A percentile compares a stretch with the other conserved stretches of the same genome.
phyloP scores from a whole-genome alignment of 1,140 invertebrate genomes.

The Drosophila neocordata region DNA sequence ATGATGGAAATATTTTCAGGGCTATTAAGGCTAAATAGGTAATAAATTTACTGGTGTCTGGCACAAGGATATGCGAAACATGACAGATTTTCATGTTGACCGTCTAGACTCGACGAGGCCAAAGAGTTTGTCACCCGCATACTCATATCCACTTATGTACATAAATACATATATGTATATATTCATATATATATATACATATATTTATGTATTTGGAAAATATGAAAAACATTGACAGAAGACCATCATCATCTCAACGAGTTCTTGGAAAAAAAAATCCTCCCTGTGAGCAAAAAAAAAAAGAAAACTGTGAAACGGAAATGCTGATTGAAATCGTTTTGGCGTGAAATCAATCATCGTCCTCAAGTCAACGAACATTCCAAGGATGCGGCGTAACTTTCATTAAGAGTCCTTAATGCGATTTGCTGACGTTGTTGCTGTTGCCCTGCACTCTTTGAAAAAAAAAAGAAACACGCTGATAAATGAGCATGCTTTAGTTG shows the following conservation, averaged over 20 bases:
- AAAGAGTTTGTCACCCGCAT: slow-evolving; percentile 38
- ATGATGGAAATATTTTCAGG: slow-evolving; percentile 74
- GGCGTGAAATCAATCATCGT: slow-evolving; percentile 82
- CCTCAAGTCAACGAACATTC: slow-evolving; percentile 56
- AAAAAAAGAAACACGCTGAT: slow-evolving; percentile 67
- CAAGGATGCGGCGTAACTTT: slow-evolving; percentile 73
- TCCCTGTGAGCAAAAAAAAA: slow-evolving; percentile 24
- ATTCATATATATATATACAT: not conserved
- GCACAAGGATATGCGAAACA: slow-evolving; percentile 57
- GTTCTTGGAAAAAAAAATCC: not conserved
- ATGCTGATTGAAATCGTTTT: slow-evolving; percentile 82
- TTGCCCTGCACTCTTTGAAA: slow-evolving; percentile 37
- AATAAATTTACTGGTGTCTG: slow-evolving; percentile 77
- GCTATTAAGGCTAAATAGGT: slow-evolving; percentile 79
- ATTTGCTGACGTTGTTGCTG: slow-evolving; percentile 67
- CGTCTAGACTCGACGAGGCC: slow-evolving; percentile 53
- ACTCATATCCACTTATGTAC: slow-evolving; percentile 3
- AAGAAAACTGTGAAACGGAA: slow-evolving; percentile 62
- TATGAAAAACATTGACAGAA: slow-evolving; percentile 7
- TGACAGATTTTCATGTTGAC: slow-evolving; percentile 55
- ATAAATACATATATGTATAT: not conserved
- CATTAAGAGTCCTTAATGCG: slow-evolving; percentile 82
- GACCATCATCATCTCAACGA: slow-evolving; percentile 11
- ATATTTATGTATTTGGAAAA: not conserved
- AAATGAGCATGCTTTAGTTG: slow-evolving; percentile 42